Evolutionary conservation across 2,888 invertebrate genomes (phyloP).

Genomic region (Aspidiotus destructor): DNA sequence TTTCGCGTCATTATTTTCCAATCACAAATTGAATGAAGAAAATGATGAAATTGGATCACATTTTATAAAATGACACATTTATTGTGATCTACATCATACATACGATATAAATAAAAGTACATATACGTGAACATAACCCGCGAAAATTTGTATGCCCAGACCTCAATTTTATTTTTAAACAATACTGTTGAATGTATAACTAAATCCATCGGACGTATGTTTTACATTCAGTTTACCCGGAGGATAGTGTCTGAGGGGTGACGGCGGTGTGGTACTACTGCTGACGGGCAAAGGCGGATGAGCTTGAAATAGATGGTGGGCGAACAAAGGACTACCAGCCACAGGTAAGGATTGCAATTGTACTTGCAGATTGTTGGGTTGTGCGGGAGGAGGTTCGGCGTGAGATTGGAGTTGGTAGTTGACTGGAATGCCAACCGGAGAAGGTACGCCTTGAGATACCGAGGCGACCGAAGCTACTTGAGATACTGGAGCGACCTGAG

Average conservation of each 20-base stretch:
- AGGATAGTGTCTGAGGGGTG: slow-evolving; percentile 45
- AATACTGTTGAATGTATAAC: slow-evolving; percentile 49
- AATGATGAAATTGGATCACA: too few species aligned
- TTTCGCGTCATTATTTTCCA: too few species aligned
- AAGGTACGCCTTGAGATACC: background rate
- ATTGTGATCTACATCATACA: too few species aligned
- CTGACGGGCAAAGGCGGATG: slow-evolving; percentile 16
- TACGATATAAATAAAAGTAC: too few species aligned
- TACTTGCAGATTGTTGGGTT: slow-evolving; percentile 18
- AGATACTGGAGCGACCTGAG: slow-evolving; percentile 36
- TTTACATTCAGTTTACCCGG: slow-evolving; percentile 78
- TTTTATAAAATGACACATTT: too few species aligned
- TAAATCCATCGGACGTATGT: slow-evolving; percentile 78
- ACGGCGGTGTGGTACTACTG: slow-evolving; percentile 31
- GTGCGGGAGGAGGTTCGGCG: background rate
- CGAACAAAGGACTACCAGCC: slow-evolving; percentile 9
- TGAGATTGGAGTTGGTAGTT: slow-evolving; percentile 23
- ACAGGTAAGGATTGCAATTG: slow-evolving; percentile 23
- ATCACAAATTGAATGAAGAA: too few species aligned
- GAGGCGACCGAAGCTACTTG: background rate
- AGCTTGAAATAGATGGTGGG: slow-evolving; percentile 8
- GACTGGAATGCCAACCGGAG: slow-evolving; percentile 2
- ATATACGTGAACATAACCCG: too few species aligned
- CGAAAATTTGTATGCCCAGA: too few species aligned
- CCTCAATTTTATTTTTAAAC: slow-evolving; percentile 7